Evolutionary conservation across 2,888 invertebrate species (phyloP), one percentile per base, ranked within the genome.

Genomic region (Hypercompe scribonia): DNA sequence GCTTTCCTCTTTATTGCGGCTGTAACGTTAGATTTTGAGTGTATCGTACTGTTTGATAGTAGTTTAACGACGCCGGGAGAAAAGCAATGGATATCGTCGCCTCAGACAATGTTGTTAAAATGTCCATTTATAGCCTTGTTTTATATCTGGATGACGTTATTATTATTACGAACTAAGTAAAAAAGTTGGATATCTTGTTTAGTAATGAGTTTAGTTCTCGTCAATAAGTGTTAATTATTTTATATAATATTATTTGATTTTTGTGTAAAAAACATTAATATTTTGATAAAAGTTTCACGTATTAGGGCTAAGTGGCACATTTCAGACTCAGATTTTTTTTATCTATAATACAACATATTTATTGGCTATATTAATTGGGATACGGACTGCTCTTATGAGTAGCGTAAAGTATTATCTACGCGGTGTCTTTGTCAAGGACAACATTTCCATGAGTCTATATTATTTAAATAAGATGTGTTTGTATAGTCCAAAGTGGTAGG

Each of bases 1-100:
- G 89, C 82, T 86, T 87, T 86, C 75, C 85, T 83, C 78, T 90
- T 92, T 92, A 92, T 87, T 78, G 84, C 88, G 69, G 76, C 76
- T 80, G 80, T 83, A 86, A 90, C 87, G 87, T 87, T 87, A 84
- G 83, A 83, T 84, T 88, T 87, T 88, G 81, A 84, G 83, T 81
- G 79, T 80, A 81, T 79, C 71, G 78, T 82, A 78, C 74, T 71
- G 78, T 80, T 79, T 81, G 79, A 81, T 80, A 74, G 80, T 72
- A 50, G 77, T 84, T 84, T 84, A 83, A 84, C 79, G 83, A 79
- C 73, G 76, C 61, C 69, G 79, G 81, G 70, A 50, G 46, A 31
- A 54, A 46, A 65, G 28, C 50, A 61, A 71, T 71, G 28, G 65
- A 46, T 69, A 31, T 64, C 61, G 33, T 50, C 24, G 70, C 39